Evolutionary conservation across 2,797 vertebrate species (phyloP).

Genomic region (Choloepus didactylus): DNA sequence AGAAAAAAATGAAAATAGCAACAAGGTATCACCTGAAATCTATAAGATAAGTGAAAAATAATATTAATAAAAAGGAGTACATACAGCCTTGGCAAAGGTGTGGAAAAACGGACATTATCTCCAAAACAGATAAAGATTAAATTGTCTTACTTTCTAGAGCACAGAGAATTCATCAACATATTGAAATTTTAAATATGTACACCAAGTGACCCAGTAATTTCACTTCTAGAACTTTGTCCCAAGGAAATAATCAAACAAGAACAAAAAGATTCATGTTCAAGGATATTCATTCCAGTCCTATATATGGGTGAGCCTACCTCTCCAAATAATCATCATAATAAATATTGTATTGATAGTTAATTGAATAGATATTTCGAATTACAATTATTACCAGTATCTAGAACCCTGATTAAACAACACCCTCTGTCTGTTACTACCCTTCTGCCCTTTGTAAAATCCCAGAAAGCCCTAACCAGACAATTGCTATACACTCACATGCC

Average conservation of each 20-base stretch:
- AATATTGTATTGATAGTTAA: background rate
- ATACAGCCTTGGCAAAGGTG: background rate
- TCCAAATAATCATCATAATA: background rate
- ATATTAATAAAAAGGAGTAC: background rate
- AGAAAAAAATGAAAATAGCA: slow-evolving; percentile 3
- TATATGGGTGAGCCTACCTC: background rate
- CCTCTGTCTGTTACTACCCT: background rate
- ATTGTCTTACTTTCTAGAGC: background rate
- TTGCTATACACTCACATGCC: background rate
- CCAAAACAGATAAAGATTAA: background rate
- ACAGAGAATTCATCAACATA: background rate
- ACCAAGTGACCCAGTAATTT: background rate
- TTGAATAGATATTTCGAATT: background rate
- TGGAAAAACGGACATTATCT: background rate
- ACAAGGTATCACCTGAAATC: background rate
- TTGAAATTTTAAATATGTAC: background rate
- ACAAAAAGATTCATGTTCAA: background rate
- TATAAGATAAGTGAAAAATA: background rate
- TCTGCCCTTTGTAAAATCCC: background rate
- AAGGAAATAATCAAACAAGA: background rate
- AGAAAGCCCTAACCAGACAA: background rate
- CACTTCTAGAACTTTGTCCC: slow-evolving; percentile 13
- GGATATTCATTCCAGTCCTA: background rate
- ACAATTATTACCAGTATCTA: background rate
- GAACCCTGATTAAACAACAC: background rate